Evolutionary conservation across 1,140 invertebrate genomes (phyloP), one percentile per base, ranked within the genome.

Genomic region (Caenorhabditis briggsae): DNA sequence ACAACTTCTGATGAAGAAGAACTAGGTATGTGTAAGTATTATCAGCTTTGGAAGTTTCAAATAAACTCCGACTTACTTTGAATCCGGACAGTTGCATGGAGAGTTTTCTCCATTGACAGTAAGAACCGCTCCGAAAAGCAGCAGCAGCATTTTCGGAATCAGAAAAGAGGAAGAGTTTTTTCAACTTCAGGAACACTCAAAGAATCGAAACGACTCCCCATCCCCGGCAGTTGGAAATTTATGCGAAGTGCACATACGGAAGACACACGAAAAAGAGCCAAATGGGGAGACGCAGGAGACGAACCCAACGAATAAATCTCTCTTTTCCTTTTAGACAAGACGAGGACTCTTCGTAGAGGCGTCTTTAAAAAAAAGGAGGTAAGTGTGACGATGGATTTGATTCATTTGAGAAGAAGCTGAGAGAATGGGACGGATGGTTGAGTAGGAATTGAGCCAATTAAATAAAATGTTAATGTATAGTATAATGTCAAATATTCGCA

Each of bases 161-260:
- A 46, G n/a, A 58, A 18, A 16, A 16, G 50, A 53, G 50, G 16
- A n/a, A n/a, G n/a, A 58, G 56, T n/a, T 58, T 58, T 58, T 58
- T 7, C 6, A 7, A 7, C 56, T 58, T n/a, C n/a, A 58, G 5
- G 56, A 58, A 58, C 56, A n/a, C 56, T n/a, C n/a, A n/a, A 58
- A 58, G 16, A 58, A 14, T 58, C 56, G 16, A 61, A 61, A 61
- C 59, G 59, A 25, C 59, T 61, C 23, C 23, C 50, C 25, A 8
- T 61, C 23, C n/a, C 9, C 11, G 16, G 12, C 56, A n/a, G 18
- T 58, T 58, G 12, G 23, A 61, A 61, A 61, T 61, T 61, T 61
- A 61, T 61, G 59, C 59, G 59, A 61, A 61, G 59, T 61, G 59
- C 59, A 61, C 16, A 14, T 61, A 25, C 59, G 59, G 59, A 61